Conservation (phyloP, 2,113 vertebrate species). For the Setophaga coronata region DNA sequence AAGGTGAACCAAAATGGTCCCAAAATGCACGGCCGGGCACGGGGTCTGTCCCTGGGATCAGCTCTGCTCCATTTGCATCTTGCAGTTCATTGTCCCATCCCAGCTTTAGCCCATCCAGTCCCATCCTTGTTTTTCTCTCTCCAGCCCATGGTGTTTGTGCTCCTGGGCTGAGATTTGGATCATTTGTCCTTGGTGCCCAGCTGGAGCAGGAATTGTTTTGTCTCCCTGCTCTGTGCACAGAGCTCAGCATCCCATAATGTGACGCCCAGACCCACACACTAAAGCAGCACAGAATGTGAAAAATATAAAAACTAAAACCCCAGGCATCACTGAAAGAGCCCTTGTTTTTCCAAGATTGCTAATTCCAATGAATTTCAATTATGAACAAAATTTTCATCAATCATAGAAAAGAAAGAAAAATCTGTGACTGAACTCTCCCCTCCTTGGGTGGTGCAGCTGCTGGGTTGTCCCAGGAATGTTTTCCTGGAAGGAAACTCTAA, state of each 20-base stretch:
- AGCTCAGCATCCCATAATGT: background rate
- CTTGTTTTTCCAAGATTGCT: background rate
- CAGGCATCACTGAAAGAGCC: background rate
- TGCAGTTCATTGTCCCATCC: too few species aligned
- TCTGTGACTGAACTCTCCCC: background rate
- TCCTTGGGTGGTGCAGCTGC: background rate
- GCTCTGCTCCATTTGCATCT: too few species aligned
- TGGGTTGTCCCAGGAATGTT: background rate
- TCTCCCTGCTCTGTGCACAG: background rate
- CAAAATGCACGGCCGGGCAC: too few species aligned
- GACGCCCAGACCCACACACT: background rate
- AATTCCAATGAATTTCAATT: background rate
- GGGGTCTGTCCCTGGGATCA: too few species aligned
- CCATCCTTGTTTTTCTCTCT: too few species aligned
- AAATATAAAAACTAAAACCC: background rate
- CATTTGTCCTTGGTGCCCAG: too few species aligned
- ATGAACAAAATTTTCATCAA: background rate
- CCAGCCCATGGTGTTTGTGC: too few species aligned
- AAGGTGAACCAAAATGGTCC: too few species aligned
- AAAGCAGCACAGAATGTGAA: background rate
- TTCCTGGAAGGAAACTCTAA: background rate
- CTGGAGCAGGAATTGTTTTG: too few species aligned
- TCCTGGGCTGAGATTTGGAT: too few species aligned
- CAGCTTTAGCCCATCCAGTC: too few species aligned
- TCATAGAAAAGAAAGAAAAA: background rate